Conservation (phyloP, 2,888 invertebrate genomes). For the Pseudococcus jackbeardsleyi region DNA sequence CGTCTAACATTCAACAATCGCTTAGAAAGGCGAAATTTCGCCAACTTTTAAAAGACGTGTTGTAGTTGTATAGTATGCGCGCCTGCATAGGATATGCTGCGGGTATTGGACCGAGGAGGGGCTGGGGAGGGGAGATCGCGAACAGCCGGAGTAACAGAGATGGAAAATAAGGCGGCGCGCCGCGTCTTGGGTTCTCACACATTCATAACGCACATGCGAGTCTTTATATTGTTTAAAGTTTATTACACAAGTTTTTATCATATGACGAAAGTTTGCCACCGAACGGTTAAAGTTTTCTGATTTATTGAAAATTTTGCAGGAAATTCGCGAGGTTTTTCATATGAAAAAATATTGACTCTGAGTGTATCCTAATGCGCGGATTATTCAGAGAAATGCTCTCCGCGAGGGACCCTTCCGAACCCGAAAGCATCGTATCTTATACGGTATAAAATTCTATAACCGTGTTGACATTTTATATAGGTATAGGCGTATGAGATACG, state of each 20-base stretch:
- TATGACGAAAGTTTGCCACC: slow-evolving; percentile 56
- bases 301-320: slow-evolving; percentile 60
- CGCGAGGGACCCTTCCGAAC: not conserved
- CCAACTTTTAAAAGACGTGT: slow-evolving; percentile 11
- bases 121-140: not conserved
- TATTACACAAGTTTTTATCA: slow-evolving; percentile 64
- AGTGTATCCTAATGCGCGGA: slow-evolving; percentile 29
- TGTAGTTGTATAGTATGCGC: slow-evolving; percentile 3
- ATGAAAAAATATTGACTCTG: slow-evolving; percentile 35
- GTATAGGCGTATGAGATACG: not conserved
- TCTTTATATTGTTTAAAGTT: slow-evolving; percentile 54
- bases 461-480: not conserved
- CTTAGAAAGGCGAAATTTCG: slow-evolving; percentile 52
- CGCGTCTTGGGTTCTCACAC: not conserved
- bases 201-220: slow-evolving; percentile 58
- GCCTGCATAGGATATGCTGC: not conserved
- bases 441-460: not conserved
- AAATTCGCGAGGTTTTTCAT: slow-evolving; percentile 24
- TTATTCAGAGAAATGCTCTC: not conserved
- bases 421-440: not conserved
- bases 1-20: slow-evolving; percentile 40
- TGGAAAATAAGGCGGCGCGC: not conserved
- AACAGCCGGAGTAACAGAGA: not conserved
- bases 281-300: slow-evolving; percentile 60
- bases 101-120: not conserved